Evolutionary conservation across 1,140 invertebrate genomes (phyloP), one percentile per base, ranked within the genome.

Genomic region (Drosophila nigromelanica): DNA sequence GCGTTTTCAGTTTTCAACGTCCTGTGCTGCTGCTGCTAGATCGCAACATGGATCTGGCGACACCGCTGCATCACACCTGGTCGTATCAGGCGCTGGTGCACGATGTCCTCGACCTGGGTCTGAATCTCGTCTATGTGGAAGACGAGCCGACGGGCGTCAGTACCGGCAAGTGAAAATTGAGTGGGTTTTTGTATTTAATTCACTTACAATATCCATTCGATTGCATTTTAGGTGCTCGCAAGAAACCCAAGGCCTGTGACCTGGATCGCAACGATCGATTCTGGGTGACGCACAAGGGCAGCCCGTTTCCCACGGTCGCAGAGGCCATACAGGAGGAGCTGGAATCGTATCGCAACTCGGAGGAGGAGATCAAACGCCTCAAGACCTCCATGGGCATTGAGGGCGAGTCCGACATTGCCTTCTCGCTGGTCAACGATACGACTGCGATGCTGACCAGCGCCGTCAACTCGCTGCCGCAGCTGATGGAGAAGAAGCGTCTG

Each of bases 21-120:
- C 98, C 98, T 4, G 92, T 99, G 60, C 92, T 99, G 10, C 96
- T 99, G 55, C 93, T 99, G 68, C 93, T 99, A 47, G 99, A 99
- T 92, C 93, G 99, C 66, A 98, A 97, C 93, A 94, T 99, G 63
- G 99, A 99, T 93, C 96, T 99, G 94, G 97, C 98, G 1, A 99
- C 98, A 14, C 98, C 98, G 39, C 92, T 99, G 66, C 98, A 99
- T 94, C 99, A 99, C 92, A 99, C 99, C 4, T 99, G 99, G 99
- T 99, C 98, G 1, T 99, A 99, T 92, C 98, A 99, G 93, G 98
- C 99, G 10, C 91, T 99, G 56, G 96, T 97, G 33, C 98, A 99
- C 92, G 98, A 99, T 94, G 96, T 99, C 1, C 92, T 99, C 12
- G 97, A 99, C 86, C 93, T 99, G 58, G 95, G 97, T 18, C 92